These are phyloP conservation scores for Orchesella flavescens DNA, from an alignment of 2,888 invertebrate species.

Conservation along the genomic window DNA sequence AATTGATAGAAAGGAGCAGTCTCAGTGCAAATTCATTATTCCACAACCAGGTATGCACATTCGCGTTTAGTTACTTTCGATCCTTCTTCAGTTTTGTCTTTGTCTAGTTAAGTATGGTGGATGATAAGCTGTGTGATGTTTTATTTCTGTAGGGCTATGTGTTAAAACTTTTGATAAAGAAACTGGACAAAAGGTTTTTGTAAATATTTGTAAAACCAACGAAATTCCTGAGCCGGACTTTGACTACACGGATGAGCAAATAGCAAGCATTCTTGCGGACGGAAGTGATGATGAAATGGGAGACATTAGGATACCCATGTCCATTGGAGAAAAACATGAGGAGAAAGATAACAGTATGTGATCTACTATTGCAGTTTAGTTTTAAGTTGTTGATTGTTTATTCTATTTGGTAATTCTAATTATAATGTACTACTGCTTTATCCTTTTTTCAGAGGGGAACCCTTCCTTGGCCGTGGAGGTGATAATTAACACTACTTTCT, in stretches of 20 bases:
- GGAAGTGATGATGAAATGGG: conserved; percentile 74
- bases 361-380: too few species aligned
- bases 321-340: conserved; percentile 75
- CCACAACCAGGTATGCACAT: conserved; percentile 65
- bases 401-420: too few species aligned
- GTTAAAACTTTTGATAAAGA: conserved; percentile 72
- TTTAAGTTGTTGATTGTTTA: too few species aligned
- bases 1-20: conserved; percentile 66
- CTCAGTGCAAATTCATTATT: conserved; percentile 70
- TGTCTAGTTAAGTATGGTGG: too few species aligned
- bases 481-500: conserved; percentile 75
- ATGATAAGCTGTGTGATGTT: too few species aligned
- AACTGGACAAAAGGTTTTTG: conserved; percentile 73
- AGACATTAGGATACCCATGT: conserved; percentile 75
- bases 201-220: conserved; percentile 75
- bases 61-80: too few species aligned
- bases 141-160: conserved; percentile 71
- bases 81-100: too few species aligned
- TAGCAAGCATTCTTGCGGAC: conserved; percentile 74
- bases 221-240: conserved; percentile 72
- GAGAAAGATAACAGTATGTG: conserved; percentile 75
- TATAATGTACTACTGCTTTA: too few species aligned
- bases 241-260: conserved; percentile 74
- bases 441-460: conserved; percentile 73
- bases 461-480: conserved; percentile 76